Base-by-base conservation (phyloP, 1,140 invertebrate genomes). In the fruit fly (Drosophila melanogaster) region DNA sequence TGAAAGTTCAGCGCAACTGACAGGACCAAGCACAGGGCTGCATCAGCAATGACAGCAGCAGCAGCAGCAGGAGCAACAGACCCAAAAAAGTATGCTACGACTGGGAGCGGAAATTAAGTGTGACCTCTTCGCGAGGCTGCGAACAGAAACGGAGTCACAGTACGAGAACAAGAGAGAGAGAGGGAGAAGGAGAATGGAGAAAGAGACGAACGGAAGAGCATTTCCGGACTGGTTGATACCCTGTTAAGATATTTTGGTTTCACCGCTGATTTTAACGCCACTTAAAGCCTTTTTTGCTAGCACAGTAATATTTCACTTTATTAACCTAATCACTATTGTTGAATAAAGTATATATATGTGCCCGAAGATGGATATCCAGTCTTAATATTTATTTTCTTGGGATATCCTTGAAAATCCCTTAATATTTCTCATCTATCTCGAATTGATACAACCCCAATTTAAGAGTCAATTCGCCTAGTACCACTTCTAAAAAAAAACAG, bases 81-180 rank as follows among this genome's bases (percentile, higher is more conserved):
- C 65, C 61, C 79, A 51, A 76, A 86, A 87, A 87, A 83, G 76
- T 83, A 87, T 87, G 84, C 83, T 66, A 89, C 70, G 79, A 70
- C 65, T 89, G 75, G 59, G 65, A 89, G 77, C 84, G 84, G 84
- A 89, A 89, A 89, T 89, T 89, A 89, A 89, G 84, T 89, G 84
- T 84, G 84, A 89, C 84, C 84, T 89, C 80, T 85, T 81, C 81
- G 74, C 81, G 78, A 56, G 77, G 73, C 72, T 77, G 79, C 44
- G 70, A 77, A 71, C 79, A 67, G 47, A 41, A 72, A 19, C 41
- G 78, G 60, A 56, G 43, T 24, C 12, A 24, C 53, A 70, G 47
- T 10, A 15, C 33, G 40, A 15, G 22, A 50, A 11, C 10, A 4
- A 14, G 12, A 53, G 46, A 69, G 51, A 26, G 65, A 65, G 15